Evolutionary conservation across 2,113 vertebrate species (phyloP).

Genomic region (Salminus brasiliensis): DNA sequence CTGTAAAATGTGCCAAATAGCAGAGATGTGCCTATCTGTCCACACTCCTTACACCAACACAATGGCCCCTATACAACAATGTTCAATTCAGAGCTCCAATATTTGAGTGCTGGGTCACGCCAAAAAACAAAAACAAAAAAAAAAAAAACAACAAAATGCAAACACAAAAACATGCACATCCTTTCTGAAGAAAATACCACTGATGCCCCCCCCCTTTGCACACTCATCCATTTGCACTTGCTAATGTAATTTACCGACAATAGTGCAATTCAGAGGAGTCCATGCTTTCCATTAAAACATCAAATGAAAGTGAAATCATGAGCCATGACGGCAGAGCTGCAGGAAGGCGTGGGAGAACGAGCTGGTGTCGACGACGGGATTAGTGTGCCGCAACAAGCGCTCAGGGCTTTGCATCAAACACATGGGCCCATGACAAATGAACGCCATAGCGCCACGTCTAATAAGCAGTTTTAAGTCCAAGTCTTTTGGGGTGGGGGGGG

Average conservation of each 20-base stretch:
- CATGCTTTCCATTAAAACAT: conserved; percentile 78
- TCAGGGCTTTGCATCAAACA: conserved; percentile 75
- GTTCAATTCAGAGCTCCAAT: too few relatives aligned
- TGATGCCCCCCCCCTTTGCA: conserved; percentile 49
- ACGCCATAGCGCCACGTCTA: conserved; percentile 73
- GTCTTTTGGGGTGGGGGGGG: conserved; percentile 65
- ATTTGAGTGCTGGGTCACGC: too few relatives aligned
- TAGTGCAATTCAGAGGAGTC: conserved; percentile 65
- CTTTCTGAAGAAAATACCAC: conserved; percentile 61
- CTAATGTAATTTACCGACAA: conserved; percentile 74
- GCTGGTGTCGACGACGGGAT: conserved; percentile 75
- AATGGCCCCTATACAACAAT: too few relatives aligned
- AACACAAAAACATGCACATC: conserved; percentile 21
- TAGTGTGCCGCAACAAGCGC: conserved; percentile 77
- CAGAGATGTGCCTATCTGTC: too few relatives aligned
- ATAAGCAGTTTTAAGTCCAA: conserved; percentile 73
- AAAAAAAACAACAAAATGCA: conserved; percentile 44
- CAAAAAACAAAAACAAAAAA: too few relatives aligned
- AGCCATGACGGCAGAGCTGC: conserved; percentile 69
- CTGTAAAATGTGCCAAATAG: too few relatives aligned
- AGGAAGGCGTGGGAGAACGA: conserved; percentile 52
- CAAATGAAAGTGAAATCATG: conserved; percentile 78
- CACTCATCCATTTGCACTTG: conserved; percentile 64
- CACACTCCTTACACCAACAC: too few relatives aligned
- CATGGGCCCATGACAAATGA: conserved; percentile 78